Evolutionary conservation across 1,140 invertebrate species (phyloP), one percentile per base, ranked within the genome.

Genomic region (Cotesia vestalis): DNA sequence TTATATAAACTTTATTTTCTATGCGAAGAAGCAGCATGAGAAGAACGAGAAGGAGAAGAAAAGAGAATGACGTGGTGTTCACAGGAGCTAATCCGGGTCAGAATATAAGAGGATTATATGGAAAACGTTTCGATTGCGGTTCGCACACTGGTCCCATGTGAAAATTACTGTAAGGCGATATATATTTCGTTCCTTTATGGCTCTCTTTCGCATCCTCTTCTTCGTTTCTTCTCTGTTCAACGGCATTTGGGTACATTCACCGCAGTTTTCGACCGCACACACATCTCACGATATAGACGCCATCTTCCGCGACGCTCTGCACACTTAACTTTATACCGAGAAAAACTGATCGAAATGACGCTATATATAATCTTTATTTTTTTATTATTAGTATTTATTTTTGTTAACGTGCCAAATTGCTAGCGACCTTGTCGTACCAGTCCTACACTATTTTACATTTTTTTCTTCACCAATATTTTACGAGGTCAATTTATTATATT

Each of bases 101-200:
- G 77, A 77, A 75, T 81, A 46, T 46, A 78, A 83, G 80, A 81
- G 80, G 82, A 83, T 83, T 83, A 82, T 76, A 72, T 66, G 61
- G 77, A 78, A 81, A 82, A 82, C 78, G 82, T 82, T 83, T 83
- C 80, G 78, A 82, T 81, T 77, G 79, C 69, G 74, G 72, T 69
- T 68, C 75, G 71, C 62, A 17, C 59, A 17, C n/a, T 52, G 46
- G 69, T 17, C 51, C 14, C 61, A 64, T 35, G 62, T 36, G 27
- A 67, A 67, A 67, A 67, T 67, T 67, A 51, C 66, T 51, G n/a
- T 51, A 9, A 14, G 59, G 53, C 51, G 46, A 53, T 69, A 68
- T 14, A 66, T 57, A 38, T 68, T 27, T 69, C 36, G 27, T 69
- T 60, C 36, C 35, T 67, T 53, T 66, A 66, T 52, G n/a, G 17